Base-by-base conservation (phyloP, 2,113 vertebrate species). In the Colius striatus region DNA sequence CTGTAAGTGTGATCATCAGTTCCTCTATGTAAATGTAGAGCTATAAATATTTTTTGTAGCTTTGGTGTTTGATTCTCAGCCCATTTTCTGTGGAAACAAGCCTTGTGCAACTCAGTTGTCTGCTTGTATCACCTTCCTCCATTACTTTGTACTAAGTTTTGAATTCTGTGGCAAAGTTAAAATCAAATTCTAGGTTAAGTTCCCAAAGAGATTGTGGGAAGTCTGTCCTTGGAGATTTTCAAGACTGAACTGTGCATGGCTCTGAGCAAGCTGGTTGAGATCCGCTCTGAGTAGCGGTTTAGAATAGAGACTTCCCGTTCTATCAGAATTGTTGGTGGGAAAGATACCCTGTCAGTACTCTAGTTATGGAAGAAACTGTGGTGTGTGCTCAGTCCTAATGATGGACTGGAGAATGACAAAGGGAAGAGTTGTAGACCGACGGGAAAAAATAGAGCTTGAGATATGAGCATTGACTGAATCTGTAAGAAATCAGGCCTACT, bases 61-160 rank as follows among this genome's bases (percentile, higher is more conserved):
- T 91, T 77, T 88, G 67, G 13, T 16, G 10, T 85, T 87, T 92
- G 50, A 90, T 95, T 95, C 41, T 86, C 18, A 58, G 36, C 18
- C 34, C 30, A 26, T 84, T 90, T 84, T 90, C 76, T 76, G 3
- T 50, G 51, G 89, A 92, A 90, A 83, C 27, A 45, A 92, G 14
- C 30, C 19, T 77, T 95, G 58, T 66, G 36, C 55, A 90, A 36
- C 84, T 81, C 51, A 32, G 21, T 50, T 70, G 16, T 57, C 58
- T 5, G 3, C 54, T 89, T 94, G 29, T 90, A 67, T 90, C 21
- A 12, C 73, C 67, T 89, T 90, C 51, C 5, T 61, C 41, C 9
- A 3, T 74, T 86, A 84, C 55, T 72, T 84, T 13, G 21, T 13
- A 54, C 23, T 74, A 70, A 66, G 19, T 73, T 90, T 58, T 84